Base-by-base conservation (phyloP, 2,113 vertebrate species). In the Sinocyclocheilus maitianheensis region DNA sequence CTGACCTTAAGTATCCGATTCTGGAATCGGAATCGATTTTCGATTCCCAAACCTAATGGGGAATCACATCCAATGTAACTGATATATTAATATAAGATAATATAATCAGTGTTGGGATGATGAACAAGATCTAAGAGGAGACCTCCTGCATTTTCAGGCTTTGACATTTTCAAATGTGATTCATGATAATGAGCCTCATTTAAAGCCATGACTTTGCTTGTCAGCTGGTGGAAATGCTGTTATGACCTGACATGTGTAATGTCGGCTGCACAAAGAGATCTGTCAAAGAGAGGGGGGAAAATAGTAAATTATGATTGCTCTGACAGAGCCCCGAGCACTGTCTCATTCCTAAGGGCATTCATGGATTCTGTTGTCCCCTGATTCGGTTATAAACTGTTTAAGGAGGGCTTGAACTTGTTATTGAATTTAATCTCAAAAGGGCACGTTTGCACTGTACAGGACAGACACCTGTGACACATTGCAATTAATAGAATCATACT, bases 41-140 rank as follows among this genome's bases (percentile, higher is more conserved):
- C 30, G 30, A 30, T 30, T 30, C 30, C 30, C 30, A 30, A 30
- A 2, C 30, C 30, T 30, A 86, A 87, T 85, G 87, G 85, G 62
- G 83, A 90, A 83, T 90, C 83, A 48, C 80, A 88, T 90, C 83
- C 76, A 85, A n/a, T 71, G 81, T 90, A 86, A 86, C 87, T 89
- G 87, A 86, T 87, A 84, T 86, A 89, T 87, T 76, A 90, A 90
- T 71, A 71, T 87, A 90, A 90, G 16, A 84, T 90, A 90, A 90
- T 90, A 81, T 77, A 84, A 90, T 89, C 87, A 86, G 84, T 75
- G 46, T 43, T 18, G 12, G 76, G 71, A 81, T 18, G 9, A 65
- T 71, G 71, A 51, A 55, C 79, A 72, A 48, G 58, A 76, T 86
- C 80, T 46, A 53, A 62, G 76, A 81, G 53, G 46, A 71, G 71